phyloP scores from a whole-genome alignment of 2,113 vertebrate species.

The Rhizomys pruinosus region DNA sequence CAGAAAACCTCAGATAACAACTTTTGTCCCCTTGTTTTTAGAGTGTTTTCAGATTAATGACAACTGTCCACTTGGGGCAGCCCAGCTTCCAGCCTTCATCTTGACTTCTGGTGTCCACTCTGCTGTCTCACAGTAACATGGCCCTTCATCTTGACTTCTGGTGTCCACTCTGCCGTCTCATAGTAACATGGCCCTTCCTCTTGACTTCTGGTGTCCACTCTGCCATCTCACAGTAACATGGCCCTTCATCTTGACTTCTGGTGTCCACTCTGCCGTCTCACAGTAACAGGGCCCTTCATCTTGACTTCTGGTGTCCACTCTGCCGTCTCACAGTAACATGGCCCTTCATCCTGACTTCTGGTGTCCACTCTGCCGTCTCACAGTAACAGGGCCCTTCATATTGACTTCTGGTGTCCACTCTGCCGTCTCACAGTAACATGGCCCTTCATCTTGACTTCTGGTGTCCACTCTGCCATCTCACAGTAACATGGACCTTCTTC shows the following conservation, averaged over 20 bases:
- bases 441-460: background rate
- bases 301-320: background rate
- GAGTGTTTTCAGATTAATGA: background rate
- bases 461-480: background rate
- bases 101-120: background rate
- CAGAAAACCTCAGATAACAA: background rate
- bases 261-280: background rate
- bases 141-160: too few relatives aligned
- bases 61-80: background rate
- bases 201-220: background rate
- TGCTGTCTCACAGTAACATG: too few relatives aligned
- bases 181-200: too few relatives aligned
- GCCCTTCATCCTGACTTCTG: background rate
- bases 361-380: background rate
- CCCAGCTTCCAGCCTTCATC: background rate
- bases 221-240: too few relatives aligned
- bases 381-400: too few relatives aligned
- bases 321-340: too few relatives aligned
- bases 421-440: too few relatives aligned
- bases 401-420: background rate
- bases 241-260: background rate
- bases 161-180: background rate
- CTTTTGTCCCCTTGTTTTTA: background rate
- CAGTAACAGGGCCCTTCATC: too few relatives aligned
- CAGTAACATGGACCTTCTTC: background rate